Evolutionary conservation across 2,797 vertebrate genomes (phyloP).

Genomic region (Gephyroberyx darwinii): DNA sequence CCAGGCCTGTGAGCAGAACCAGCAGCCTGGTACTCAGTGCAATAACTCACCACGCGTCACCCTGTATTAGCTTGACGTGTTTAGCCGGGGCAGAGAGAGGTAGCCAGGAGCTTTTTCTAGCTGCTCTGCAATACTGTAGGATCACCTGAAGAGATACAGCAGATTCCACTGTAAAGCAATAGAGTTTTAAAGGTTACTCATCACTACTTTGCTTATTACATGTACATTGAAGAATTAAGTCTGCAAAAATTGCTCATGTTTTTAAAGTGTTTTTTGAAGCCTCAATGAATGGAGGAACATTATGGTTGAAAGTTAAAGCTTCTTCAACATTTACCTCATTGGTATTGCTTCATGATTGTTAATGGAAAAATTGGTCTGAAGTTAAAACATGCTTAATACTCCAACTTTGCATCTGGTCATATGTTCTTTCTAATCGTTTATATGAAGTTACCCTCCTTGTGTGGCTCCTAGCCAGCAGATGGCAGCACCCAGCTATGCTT

Average conservation of each 20-base stretch:
- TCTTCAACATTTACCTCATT: not conserved
- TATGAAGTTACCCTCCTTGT: constrained; percentile 13
- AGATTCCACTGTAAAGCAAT: constrained; percentile 47
- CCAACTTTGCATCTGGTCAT: too few species aligned
- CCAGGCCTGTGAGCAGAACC: constrained; percentile 75
- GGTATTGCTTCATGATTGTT: constrained; percentile 1
- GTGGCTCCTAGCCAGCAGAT: constrained; percentile 79
- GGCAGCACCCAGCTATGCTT: constrained; percentile 81
- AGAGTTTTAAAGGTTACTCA: constrained; percentile 29
- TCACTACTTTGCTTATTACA: constrained; percentile 10
- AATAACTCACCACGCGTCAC: constrained; percentile 78
- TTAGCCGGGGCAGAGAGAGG: constrained; percentile 57
- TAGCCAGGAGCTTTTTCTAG: constrained; percentile 66
- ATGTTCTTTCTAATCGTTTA: too few species aligned
- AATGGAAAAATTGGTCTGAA: not conserved
- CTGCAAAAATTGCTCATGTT: constrained; percentile 5
- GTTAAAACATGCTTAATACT: constrained; percentile 2
- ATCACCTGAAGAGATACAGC: constrained; percentile 67
- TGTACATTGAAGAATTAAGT: constrained; percentile 46
- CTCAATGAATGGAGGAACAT: not conserved
- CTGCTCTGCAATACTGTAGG: constrained; percentile 50
- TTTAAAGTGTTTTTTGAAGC: constrained; percentile 36
- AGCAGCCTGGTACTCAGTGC: constrained; percentile 73
- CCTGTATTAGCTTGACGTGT: constrained; percentile 70
- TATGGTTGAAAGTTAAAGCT: not conserved